A percentile compares a stretch with the other conserved stretches of the same genome.
Conservation (phyloP, 1,140 invertebrate genomes). For the Wasmannia auropunctata region DNA sequence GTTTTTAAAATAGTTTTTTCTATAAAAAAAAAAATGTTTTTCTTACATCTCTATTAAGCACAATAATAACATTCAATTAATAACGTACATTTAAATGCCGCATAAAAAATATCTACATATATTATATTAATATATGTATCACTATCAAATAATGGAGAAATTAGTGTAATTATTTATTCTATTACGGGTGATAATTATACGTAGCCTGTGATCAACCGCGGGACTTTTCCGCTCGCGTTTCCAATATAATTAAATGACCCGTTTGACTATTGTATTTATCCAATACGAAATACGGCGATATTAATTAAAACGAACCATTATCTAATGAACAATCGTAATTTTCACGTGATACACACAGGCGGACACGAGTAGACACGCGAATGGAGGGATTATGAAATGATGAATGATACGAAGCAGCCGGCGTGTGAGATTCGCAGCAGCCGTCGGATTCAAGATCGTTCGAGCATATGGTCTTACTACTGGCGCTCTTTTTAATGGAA, state of each 20-base stretch:
- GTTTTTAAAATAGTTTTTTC: no score
- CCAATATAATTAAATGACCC: neutral
- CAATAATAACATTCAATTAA: neutral
- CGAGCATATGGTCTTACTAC: neutral
- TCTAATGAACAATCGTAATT: conserved; percentile 7
- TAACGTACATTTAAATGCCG: neutral
- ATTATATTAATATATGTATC: neutral
- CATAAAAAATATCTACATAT: neutral
- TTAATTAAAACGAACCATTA: neutral
- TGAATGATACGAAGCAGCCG: neutral
- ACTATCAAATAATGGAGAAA: neutral
- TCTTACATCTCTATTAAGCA: no score
- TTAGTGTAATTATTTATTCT: conserved; percentile 29
- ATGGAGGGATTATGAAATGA: conserved; percentile 3
- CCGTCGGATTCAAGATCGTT: neutral
- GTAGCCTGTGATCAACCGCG: neutral
- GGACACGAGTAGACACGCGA: neutral
- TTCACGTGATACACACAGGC: neutral
- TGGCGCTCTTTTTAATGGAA: conserved; percentile 2
- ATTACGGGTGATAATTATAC: neutral
- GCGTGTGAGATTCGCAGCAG: neutral
- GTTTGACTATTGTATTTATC: neutral
- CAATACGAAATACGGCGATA: neutral
- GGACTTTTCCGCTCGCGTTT: neutral
- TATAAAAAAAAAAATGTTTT: no score